phyloP scores from a whole-genome alignment of 1,140 invertebrate genomes.

The Aphaenogaster floridana region DNA sequence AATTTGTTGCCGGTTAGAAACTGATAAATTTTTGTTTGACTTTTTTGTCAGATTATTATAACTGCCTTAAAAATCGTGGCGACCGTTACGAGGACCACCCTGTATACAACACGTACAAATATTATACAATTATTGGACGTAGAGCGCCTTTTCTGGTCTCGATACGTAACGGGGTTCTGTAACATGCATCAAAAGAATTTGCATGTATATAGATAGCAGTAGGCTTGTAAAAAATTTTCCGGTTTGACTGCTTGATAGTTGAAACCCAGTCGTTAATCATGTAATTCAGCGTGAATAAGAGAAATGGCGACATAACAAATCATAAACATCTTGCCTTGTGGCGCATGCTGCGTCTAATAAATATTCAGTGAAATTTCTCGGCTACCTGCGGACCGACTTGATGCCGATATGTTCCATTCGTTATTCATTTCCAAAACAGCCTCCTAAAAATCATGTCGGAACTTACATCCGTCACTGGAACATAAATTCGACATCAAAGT shows the following conservation, averaged over 20 bases:
- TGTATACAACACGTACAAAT: no score
- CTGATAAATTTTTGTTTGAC: no score
- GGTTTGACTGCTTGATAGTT: not conserved
- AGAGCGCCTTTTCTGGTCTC: not conserved
- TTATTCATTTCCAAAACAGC: conserved; percentile 12
- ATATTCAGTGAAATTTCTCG: conserved; percentile 38
- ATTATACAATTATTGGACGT: no score
- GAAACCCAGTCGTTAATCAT: not conserved
- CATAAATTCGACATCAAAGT: not conserved
- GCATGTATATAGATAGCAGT: not conserved
- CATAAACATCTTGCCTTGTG: not conserved
- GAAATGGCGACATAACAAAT: conserved; percentile 35
- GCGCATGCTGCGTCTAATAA: not conserved
- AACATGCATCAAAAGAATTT: not conserved
- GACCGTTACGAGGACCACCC: no score
- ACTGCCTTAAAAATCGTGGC: no score
- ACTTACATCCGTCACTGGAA: not conserved
- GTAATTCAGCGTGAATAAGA: conserved; percentile 36
- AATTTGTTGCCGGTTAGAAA: no score
- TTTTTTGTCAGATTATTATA: no score
- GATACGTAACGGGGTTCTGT: not conserved
- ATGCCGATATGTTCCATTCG: not conserved
- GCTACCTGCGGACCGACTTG: not conserved
- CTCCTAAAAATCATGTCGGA: conserved; percentile 1
- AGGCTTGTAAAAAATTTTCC: not conserved